Percentiles rank a stretch among this genome's conserved stretches.
phyloP scores from a whole-genome alignment of 2,113 vertebrate species.

The Myiagra hebetior region DNA sequence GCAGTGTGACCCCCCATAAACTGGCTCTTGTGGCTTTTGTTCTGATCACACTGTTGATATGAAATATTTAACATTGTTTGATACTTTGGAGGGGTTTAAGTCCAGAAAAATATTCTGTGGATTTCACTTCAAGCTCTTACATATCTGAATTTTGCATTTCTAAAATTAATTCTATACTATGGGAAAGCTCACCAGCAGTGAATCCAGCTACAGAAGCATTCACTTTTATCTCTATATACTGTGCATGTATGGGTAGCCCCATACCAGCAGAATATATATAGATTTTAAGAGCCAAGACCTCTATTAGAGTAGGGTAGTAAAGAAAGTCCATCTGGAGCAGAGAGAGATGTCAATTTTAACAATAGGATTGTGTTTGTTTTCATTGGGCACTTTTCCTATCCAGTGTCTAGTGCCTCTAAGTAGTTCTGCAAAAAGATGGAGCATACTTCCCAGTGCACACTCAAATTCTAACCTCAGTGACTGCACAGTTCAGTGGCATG shows the following conservation, averaged over 20 bases:
- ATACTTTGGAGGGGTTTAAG: background rate
- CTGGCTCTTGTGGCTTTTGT: background rate
- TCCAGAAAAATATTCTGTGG: fast-evolving
- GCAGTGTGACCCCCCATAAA: background rate
- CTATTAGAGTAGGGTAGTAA: background rate
- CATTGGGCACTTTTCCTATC: background rate
- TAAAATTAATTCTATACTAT: background rate
- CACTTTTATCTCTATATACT: background rate
- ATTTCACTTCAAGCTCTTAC: background rate
- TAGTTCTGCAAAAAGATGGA: background rate
- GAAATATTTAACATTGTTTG: background rate
- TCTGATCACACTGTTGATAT: background rate
- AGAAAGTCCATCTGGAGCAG: background rate
- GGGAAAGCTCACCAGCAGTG: background rate
- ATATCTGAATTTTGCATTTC: background rate
- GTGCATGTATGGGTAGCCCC: background rate
- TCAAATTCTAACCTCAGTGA: background rate
- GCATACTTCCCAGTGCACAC: background rate
- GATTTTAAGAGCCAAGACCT: background rate
- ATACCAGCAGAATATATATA: background rate
- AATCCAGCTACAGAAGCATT: background rate
- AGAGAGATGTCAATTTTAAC: background rate
- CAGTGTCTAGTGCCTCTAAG: background rate
- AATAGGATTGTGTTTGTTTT: background rate
- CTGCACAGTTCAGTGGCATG: background rate